phyloP scores from a whole-genome alignment of 2,113 vertebrate species.

The Amphilophus citrinellus region DNA sequence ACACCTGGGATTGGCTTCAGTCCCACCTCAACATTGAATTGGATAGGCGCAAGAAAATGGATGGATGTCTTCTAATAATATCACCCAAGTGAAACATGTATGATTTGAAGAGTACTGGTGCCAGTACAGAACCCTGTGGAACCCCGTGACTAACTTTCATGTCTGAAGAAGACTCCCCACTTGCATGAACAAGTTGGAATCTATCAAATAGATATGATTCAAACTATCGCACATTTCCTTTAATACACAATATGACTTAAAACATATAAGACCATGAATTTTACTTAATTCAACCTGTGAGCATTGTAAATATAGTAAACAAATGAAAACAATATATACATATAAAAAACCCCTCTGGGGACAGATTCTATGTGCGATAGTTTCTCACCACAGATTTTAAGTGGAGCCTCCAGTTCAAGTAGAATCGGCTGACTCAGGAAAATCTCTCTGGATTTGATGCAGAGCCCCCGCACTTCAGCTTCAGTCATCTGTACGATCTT shows the following conservation, averaged over 20 bases:
- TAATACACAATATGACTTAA: neutral
- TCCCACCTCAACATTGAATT: too few relatives aligned
- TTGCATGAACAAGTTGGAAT: too few relatives aligned
- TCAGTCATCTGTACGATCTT: constrained; percentile 97
- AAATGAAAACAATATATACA: neutral
- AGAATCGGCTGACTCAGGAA: constrained; percentile 98
- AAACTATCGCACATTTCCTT: too few relatives aligned
- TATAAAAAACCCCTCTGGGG: neutral
- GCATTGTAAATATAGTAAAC: neutral
- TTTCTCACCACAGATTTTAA: constrained; percentile 92
- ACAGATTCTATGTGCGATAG: neutral
- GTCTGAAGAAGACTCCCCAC: too few relatives aligned
- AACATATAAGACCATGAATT: neutral
- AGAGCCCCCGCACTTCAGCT: constrained; percentile 94
- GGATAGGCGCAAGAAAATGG: too few relatives aligned
- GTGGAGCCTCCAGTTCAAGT: constrained; percentile 92
- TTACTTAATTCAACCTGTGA: neutral
- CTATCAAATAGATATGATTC: too few relatives aligned
- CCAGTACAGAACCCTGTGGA: too few relatives aligned
- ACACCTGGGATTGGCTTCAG: too few relatives aligned
- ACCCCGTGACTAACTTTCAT: too few relatives aligned
- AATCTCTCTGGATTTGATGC: constrained; percentile 96
- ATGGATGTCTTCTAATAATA: too few relatives aligned
- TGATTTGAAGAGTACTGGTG: too few relatives aligned
- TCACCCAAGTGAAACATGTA: too few relatives aligned